A percentile compares a stretch with the other conserved stretches of the same genome.
Evolutionary conservation across 2,113 vertebrate genomes (phyloP).

Genomic region (Isurus oxyrinchus): DNA sequence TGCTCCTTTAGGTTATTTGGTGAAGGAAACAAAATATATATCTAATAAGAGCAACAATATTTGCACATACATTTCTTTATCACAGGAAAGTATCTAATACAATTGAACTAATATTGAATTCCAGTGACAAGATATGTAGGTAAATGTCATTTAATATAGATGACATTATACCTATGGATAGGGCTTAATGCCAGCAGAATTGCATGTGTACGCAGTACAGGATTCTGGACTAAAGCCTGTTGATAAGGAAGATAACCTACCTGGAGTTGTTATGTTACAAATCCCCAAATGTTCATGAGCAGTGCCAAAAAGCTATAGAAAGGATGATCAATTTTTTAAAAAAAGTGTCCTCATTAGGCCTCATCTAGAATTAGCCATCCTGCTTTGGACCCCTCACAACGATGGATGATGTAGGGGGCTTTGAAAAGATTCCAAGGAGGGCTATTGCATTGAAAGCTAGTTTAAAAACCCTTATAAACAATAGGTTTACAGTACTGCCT

Average conservation of each 20-base stretch:
- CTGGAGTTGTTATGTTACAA: not conserved
- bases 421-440: not conserved
- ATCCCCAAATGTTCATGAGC: not conserved
- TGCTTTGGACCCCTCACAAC: not conserved
- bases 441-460: not conserved
- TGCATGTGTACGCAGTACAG: not conserved
- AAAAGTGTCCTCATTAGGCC: not conserved
- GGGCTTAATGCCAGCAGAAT: not conserved
- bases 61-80: not conserved
- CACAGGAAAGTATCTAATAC: not conserved
- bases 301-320: not conserved
- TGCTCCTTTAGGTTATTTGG: not conserved
- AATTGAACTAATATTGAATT: not conserved
- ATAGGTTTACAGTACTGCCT: not conserved
- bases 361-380: not conserved
- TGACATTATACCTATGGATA: not conserved
- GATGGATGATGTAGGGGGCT: not conserved
- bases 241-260: not conserved
- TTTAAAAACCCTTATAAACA: not conserved
- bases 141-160: not conserved
- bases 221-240: not conserved
- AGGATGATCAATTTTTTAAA: not conserved
- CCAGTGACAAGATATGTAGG: not conserved
- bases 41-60: not conserved
- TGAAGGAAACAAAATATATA: not conserved